A percentile compares a stretch with the other conserved stretches of the same genome.
Evolutionary conservation across 2,797 vertebrate species (phyloP).

Genomic region (Setipinna tenuifilis): DNA sequence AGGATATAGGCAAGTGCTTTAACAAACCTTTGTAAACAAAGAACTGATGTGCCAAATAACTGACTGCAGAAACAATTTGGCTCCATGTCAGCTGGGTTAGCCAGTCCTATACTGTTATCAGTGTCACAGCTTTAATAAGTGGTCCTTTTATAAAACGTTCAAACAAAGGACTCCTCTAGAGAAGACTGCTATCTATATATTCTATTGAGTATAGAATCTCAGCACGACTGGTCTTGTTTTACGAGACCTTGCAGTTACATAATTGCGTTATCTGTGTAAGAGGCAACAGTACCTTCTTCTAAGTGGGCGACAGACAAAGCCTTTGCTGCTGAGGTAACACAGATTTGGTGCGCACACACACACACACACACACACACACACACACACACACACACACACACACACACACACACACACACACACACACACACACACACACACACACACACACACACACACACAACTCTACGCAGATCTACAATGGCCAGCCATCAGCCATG

Average conservation of each 20-base stretch:
- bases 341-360: background rate
- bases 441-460: background rate
- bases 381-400: background rate
- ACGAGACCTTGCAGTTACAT: background rate
- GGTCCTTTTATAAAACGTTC: background rate
- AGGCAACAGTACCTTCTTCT: constrained; percentile 6
- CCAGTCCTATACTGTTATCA: background rate
- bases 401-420: background rate
- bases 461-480: background rate
- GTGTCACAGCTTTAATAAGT: background rate
- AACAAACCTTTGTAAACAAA: too few species aligned
- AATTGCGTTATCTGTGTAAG: background rate
- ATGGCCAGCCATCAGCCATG: background rate
- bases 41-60: too few species aligned
- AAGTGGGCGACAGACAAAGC: background rate
- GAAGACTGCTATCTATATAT: background rate
- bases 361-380: background rate
- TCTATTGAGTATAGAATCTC: background rate
- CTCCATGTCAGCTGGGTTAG: background rate
- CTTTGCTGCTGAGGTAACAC: background rate
- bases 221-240: background rate
- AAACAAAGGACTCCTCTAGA: background rate
- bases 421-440: background rate
- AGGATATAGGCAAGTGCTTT: too few species aligned
- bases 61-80: too few species aligned